A percentile compares a stretch with the other conserved stretches of the same genome.
Conservation (phyloP, 2,888 invertebrate genomes). For the Dolichomitus sp. region DNA sequence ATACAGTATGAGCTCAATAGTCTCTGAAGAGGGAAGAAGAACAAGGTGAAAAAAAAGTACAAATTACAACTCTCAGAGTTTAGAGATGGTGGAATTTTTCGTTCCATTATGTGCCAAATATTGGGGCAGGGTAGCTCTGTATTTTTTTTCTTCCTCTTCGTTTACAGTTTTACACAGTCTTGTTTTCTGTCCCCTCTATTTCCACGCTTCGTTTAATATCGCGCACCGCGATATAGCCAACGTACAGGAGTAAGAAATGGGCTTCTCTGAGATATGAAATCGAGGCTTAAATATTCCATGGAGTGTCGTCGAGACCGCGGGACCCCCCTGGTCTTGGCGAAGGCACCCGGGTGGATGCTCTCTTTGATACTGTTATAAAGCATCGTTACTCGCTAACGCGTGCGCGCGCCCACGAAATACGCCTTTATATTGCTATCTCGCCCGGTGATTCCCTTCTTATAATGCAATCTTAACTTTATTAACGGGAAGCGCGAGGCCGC, state of each 20-base stretch:
- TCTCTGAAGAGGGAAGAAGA: background rate
- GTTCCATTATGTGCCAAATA: conserved; percentile 80
- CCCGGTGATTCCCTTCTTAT: conserved; percentile 78
- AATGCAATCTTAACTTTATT: conserved; percentile 83
- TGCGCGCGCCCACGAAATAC: conserved; percentile 58
- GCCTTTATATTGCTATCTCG: conserved; percentile 81
- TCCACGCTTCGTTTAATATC: conserved; percentile 80
- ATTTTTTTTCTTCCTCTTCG: conserved; percentile 74
- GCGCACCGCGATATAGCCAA: conserved; percentile 39
- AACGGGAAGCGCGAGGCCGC: conserved; percentile 68
- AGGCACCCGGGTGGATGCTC: conserved; percentile 67
- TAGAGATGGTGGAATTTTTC: conserved; percentile 63
- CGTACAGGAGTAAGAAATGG: conserved; percentile 68
- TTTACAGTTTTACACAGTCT: conserved; percentile 34
- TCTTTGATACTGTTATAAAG: conserved; percentile 84
- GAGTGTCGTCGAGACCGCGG: conserved; percentile 77
- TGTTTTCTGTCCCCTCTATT: conserved; percentile 59
- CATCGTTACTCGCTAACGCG: conserved; percentile 81
- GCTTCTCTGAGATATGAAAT: conserved; percentile 82
- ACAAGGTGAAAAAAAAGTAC: conserved; percentile 1
- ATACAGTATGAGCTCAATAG: background rate
- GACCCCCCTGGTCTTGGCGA: conserved; percentile 63
- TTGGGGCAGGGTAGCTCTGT: conserved; percentile 76
- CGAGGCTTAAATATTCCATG: conserved; percentile 86
- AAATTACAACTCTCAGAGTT: conserved; percentile 38